Evolutionary conservation across 1,140 invertebrate genomes (phyloP).

Genomic region (Copidosoma floridanum): DNA sequence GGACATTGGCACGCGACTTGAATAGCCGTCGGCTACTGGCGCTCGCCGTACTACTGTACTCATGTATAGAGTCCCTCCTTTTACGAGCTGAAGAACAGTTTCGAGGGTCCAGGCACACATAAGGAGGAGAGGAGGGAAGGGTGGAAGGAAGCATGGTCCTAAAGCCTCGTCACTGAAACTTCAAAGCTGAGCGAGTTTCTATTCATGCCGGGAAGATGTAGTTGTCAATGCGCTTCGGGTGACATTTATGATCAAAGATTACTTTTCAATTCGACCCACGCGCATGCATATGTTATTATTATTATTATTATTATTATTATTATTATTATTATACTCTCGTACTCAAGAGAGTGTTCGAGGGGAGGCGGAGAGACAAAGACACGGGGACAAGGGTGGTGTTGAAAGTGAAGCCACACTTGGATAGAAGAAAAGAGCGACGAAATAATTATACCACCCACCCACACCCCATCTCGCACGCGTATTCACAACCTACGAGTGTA

Average conservation of each 20-base stretch:
- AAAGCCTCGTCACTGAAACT: constrained; percentile 17
- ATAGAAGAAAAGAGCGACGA: not conserved
- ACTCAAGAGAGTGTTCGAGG: too few relatives aligned
- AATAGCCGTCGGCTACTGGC: not conserved
- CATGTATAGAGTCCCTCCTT: too few relatives aligned
- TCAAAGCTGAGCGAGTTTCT: constrained; percentile 35
- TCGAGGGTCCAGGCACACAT: not conserved
- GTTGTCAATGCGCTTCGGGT: constrained; percentile 20
- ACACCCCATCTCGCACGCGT: not conserved
- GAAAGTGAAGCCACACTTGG: too few relatives aligned
- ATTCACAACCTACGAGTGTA: not conserved
- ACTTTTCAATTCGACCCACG: too few relatives aligned
- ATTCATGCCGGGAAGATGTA: constrained; percentile 42
- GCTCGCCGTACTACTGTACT: too few relatives aligned
- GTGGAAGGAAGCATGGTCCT: constrained; percentile 19
- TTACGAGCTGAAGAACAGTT: too few relatives aligned
- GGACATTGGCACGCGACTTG: not conserved
- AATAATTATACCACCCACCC: constrained; percentile 19
- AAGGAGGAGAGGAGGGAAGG: not conserved
- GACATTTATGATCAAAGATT: constrained; percentile 45
- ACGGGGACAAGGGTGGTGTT: too few relatives aligned
- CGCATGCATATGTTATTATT: too few relatives aligned
- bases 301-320: too few relatives aligned
- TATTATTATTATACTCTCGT: too few relatives aligned
- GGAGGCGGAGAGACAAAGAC: too few relatives aligned